Evolutionary conservation across 2,797 vertebrate genomes (phyloP), one percentile per base, ranked within the genome.

Genomic region (Anomalospiza imberbis): DNA sequence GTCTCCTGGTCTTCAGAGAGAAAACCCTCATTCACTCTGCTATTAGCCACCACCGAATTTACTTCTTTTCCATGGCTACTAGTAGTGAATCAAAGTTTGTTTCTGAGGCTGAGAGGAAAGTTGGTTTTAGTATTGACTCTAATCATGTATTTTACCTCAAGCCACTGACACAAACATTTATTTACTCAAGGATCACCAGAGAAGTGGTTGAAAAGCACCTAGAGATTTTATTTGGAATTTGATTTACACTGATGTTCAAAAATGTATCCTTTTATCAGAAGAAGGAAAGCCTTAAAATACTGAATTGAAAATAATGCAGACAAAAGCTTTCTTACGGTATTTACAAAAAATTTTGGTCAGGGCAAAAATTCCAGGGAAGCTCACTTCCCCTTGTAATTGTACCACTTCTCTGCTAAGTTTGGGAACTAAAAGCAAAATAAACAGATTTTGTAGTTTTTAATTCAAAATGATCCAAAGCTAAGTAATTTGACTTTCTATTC

Each of bases 21-120:
- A 92, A 92, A 53, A 32, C 26, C 25, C 45, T 82, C 82, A 60
- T 78, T 94, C 60, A 42, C 48, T 87, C 53, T 82, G 63, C 45
- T 86, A 11, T 85, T 91, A 93, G 26, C 61, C 53, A 54, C 48
- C 61, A 71, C 67, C 32, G 55, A 71, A 73, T 81, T 89, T 85
- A 47, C 93, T 85, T 89, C 6, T 92, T 88, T 89, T 93, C 51
- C 45, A 29, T 74, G 50, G 24, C 32, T 63, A 4, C 67, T 89
- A 71, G 14, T 82, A 48, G 20, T 87, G 75, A 95, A 92, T 80
- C 25, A 73, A 65, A 78, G 31, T 65, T 88, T 94, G 53, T 71
- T 94, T 88, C 67, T 75, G 36, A 95, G 75, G 66, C 71, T 92
- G 42, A 82, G 73, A 91, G 58, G 68, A 95, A 87, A 79, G 53